Evolutionary conservation across 2,113 vertebrate species (phyloP).

Genomic region (Tragelaphus imberbis): DNA sequence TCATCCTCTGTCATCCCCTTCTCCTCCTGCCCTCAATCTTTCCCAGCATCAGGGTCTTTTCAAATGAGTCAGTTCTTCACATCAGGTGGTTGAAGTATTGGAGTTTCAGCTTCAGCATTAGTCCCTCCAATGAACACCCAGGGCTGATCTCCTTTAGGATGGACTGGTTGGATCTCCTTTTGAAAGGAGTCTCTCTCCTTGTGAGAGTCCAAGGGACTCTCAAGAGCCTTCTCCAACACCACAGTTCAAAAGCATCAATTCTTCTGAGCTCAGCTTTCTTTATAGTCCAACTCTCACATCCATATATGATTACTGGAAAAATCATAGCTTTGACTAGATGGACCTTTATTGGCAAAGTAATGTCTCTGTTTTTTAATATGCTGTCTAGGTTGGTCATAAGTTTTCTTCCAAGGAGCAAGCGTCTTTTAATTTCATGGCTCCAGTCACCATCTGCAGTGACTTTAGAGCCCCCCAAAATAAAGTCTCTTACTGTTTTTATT

Average conservation of each 20-base stretch:
- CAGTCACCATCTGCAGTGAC: not conserved
- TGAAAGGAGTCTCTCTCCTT: too few species aligned
- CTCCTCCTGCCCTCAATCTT: not conserved
- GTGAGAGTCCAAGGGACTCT: not conserved
- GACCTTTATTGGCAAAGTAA: not conserved
- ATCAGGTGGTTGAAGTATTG: not conserved
- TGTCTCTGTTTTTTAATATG: not conserved
- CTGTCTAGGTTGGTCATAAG: not conserved
- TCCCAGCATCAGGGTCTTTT: not conserved
- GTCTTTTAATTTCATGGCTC: not conserved
- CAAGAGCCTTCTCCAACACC: not conserved
- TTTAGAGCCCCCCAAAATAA: not conserved
- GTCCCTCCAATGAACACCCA: fast-evolving
- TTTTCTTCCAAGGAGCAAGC: not conserved
- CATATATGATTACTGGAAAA: not conserved
- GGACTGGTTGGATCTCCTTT: not conserved
- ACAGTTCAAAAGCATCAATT: not conserved
- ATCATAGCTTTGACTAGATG: not conserved
- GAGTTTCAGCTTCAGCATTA: not conserved
- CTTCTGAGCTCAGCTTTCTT: fast-evolving
- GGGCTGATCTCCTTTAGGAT: not conserved
- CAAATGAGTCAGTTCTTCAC: not conserved
- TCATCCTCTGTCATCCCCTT: not conserved
- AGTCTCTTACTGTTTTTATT: not conserved
- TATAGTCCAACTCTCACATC: not conserved